These are phyloP conservation scores for Arvicanthis niloticus DNA, from an alignment of 2,113 vertebrate species.

Conservation along the genomic window DNA sequence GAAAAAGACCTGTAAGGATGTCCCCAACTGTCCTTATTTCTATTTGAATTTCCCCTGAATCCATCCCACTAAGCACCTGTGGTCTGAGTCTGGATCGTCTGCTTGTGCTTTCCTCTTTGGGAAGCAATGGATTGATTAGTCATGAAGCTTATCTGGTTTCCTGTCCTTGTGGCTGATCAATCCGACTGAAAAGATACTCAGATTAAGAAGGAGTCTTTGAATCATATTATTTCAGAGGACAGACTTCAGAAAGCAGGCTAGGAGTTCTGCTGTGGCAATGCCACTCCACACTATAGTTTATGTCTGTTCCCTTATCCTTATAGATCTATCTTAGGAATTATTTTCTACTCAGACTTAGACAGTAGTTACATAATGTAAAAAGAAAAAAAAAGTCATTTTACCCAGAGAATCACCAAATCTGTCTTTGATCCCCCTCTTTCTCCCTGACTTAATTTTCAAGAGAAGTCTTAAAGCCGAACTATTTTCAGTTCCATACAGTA, in stretches of 20 bases:
- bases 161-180: not conserved
- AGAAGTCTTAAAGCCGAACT: constrained; percentile 5
- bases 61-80: not conserved
- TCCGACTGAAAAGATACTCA: not conserved
- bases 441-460: not conserved
- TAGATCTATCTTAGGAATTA: not conserved
- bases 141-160: not conserved
- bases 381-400: not conserved
- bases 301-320: not conserved
- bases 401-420: not conserved
- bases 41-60: not conserved
- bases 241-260: not conserved
- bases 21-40: not conserved
- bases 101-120: not conserved
- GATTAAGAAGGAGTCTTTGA: not conserved
- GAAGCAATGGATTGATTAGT: not conserved
- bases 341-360: not conserved
- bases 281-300: not conserved
- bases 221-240: not conserved
- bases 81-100: not conserved
- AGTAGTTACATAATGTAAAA: not conserved
- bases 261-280: not conserved
- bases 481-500: not conserved
- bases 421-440: not conserved
- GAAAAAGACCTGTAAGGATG: not conserved